These are phyloP conservation scores for Hylia prasina DNA, from an alignment of 2,113 vertebrate genomes.

Conservation along the genomic window DNA sequence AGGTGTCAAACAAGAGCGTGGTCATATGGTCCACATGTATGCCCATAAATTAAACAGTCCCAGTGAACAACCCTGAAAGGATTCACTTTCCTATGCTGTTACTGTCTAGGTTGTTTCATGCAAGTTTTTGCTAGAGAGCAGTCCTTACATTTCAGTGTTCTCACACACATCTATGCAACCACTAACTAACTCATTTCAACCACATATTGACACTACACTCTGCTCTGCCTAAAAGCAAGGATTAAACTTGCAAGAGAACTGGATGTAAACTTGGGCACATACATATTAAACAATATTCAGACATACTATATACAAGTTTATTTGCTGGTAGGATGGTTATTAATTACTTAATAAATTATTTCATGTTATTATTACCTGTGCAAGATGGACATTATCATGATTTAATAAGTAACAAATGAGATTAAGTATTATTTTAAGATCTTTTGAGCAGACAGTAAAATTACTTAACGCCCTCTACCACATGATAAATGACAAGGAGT, in stretches of 20 bases:
- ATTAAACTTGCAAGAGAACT: not conserved
- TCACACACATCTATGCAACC: not conserved
- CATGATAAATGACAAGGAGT: not conserved
- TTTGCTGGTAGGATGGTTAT: not conserved
- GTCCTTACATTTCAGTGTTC: not conserved
- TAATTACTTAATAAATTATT: not conserved
- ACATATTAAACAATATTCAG: not conserved
- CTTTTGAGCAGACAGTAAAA: not conserved
- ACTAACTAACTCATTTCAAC: not conserved
- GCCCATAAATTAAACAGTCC: not conserved
- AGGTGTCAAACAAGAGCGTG: constrained; percentile 28
- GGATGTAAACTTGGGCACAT: not conserved
- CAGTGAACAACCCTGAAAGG: not conserved
- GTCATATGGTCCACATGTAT: not conserved
- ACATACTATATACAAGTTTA: not conserved
- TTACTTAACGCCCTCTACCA: not conserved
- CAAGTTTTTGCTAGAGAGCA: not conserved
- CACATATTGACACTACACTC: not conserved
- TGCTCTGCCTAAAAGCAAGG: not conserved
- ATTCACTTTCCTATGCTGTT: not conserved
- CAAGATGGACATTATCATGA: not conserved
- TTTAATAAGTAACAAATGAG: not conserved
- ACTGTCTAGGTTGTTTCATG: not conserved
- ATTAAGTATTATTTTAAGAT: not conserved
- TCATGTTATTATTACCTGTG: not conserved